Base-by-base conservation (phyloP, 2,797 vertebrate species). In the Capromys pilorides region DNA sequence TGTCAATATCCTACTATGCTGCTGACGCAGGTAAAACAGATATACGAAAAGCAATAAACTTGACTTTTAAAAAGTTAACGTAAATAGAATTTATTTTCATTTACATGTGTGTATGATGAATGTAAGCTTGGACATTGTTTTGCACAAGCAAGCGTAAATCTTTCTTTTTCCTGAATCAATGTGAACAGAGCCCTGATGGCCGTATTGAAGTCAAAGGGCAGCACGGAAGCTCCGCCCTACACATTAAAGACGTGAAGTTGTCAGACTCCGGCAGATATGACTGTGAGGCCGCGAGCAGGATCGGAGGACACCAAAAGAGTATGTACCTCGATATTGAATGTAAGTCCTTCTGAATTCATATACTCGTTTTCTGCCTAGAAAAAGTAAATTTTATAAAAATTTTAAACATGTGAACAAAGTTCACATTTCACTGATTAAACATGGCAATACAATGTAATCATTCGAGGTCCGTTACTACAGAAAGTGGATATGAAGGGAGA, bases 321-420 rank as follows among this genome's bases (percentile, higher is more conserved):
- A 99, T 99, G 99, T 99, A 99, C 96, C 99, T 99, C 97, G 99
- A 99, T 98, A 99, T 99, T 91, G 99, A 99, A 98, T 99, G 99
- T 99, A 98, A 99, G 99, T 98, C 96, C 62, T 24, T 95, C 85
- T 94, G 77, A 21, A 96, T 95, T 96, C 73, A 28, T 95, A 33
- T 57, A 12, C 24, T 82, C 71, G 8, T 61, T 51, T 45, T 39
- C 45, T 87, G 51, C 28, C 79, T 83, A 64, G 57, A 9, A 87
- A 41, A 95, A 82, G 49, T 36, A 64, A 81, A 85, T 93, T 96
- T 97, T 96, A 89, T 61, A 80, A 77, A 93, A 97, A 94, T 51
- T 11, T 8, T 86, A 1, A 69, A 41, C 95, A 91, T 96, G 41
- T 51, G 5, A 1, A 45, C 1, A 6, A 88, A 77, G 59, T 90